Conservation (phyloP, 2,797 vertebrate species). For the Enteromius unitaeniatus region DNA sequence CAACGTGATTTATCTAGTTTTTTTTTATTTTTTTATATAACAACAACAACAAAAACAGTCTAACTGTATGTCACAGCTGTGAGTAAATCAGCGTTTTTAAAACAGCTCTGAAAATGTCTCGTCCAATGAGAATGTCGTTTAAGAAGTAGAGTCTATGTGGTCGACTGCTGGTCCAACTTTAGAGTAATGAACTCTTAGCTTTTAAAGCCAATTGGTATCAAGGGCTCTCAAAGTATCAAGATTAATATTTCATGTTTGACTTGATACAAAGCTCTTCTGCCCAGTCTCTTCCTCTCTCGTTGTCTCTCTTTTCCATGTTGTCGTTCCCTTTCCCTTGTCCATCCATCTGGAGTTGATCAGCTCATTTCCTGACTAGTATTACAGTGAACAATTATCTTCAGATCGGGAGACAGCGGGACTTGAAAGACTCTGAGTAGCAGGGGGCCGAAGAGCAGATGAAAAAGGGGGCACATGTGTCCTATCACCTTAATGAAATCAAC, state of each 20-base stretch:
- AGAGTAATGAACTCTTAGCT: neutral
- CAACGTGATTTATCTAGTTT: neutral
- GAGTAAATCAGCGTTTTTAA: neutral
- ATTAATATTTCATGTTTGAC: slow-evolving; percentile 35
- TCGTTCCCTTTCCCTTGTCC: slow-evolving; percentile 57
- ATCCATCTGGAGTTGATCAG: slow-evolving; percentile 94
- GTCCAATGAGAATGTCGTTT: neutral
- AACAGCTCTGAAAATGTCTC: neutral
- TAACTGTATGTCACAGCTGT: neutral
- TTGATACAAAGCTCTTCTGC: slow-evolving; percentile 8
- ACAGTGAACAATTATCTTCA: slow-evolving; percentile 90
- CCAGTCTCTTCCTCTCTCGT: slow-evolving; percentile 13
- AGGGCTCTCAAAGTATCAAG: slow-evolving; percentile 8
- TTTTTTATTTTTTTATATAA: too few species aligned
- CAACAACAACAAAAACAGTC: neutral
- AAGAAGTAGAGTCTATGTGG: neutral
- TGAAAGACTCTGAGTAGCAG: slow-evolving; percentile 86
- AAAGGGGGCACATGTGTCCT: slow-evolving; percentile 80
- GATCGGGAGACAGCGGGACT: slow-evolving; percentile 88
- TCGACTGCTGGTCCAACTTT: neutral
- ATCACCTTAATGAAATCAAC: slow-evolving; percentile 86
- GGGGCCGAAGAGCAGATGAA: slow-evolving; percentile 76
- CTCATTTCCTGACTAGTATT: slow-evolving; percentile 89
- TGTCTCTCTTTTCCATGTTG: slow-evolving; percentile 39
- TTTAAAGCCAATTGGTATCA: slow-evolving; percentile 19